phyloP scores from a whole-genome alignment of 2,888 invertebrate genomes.

The Rotaria macrura region DNA sequence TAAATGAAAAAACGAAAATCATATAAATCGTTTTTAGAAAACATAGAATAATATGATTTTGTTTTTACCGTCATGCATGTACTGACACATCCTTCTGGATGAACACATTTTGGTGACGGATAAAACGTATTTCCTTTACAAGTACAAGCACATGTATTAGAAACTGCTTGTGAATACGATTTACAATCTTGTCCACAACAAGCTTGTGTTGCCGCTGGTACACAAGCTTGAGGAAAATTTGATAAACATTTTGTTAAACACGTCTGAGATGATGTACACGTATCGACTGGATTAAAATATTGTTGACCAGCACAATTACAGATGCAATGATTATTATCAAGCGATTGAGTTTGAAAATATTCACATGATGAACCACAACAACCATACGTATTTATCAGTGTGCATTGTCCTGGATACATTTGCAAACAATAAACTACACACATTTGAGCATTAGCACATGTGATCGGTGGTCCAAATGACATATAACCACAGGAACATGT shows the following conservation, averaged over 20 bases:
- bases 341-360: neutral
- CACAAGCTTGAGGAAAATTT: neutral
- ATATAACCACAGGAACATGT: neutral
- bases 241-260: neutral
- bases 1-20: neutral
- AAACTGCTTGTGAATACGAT: neutral
- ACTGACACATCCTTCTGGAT: neutral
- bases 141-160: neutral
- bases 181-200: conserved; percentile 19
- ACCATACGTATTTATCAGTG: neutral
- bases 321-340: neutral
- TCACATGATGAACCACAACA: neutral
- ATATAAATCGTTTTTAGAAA: neutral
- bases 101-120: neutral
- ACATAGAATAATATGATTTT: neutral
- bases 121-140: neutral
- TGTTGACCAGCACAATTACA: neutral
- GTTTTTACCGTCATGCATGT: neutral
- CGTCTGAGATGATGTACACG: neutral
- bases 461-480: neutral
- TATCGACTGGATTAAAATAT: neutral
- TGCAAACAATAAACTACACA: neutral
- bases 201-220: neutral
- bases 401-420: conserved; percentile 5
- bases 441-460: neutral